Conservation (phyloP, 1,140 invertebrate species). For the Wasmannia auropunctata region DNA sequence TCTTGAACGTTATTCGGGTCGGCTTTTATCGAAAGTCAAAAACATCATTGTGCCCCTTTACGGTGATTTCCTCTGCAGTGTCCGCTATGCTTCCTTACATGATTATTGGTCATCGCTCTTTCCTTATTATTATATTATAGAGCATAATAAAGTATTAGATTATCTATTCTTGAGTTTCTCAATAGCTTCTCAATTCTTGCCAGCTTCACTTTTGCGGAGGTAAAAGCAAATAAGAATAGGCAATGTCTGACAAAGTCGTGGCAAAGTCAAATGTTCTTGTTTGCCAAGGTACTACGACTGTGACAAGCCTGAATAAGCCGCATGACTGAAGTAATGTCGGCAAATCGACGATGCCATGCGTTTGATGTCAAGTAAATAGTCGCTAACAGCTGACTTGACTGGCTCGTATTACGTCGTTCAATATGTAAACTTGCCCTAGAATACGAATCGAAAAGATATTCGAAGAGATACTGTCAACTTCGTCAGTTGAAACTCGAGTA, state of each 20-base stretch:
- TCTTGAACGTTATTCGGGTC: background rate
- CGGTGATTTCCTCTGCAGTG: background rate
- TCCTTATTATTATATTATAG: too few relatives aligned
- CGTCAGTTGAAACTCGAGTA: background rate
- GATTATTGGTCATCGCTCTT: too few relatives aligned
- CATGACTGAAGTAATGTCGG: background rate
- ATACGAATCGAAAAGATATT: conserved; percentile 10
- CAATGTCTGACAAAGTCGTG: background rate
- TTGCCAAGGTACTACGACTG: background rate
- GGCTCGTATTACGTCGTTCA: background rate
- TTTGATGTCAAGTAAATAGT: conserved; percentile 22
- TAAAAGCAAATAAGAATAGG: background rate
- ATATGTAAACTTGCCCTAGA: background rate
- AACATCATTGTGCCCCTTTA: background rate
- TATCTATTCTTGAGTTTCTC: background rate
- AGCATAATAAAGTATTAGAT: too few relatives aligned
- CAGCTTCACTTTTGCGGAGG: background rate
- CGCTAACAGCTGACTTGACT: background rate
- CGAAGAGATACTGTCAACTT: conserved; percentile 33
- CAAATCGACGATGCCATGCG: conserved; percentile 4
- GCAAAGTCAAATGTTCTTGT: background rate
- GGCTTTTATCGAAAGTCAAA: background rate
- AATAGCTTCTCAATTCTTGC: background rate
- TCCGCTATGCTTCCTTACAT: background rate
- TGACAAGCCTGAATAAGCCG: background rate